phyloP scores from a whole-genome alignment of 2,888 invertebrate species.

The Drosophila macrothrix region DNA sequence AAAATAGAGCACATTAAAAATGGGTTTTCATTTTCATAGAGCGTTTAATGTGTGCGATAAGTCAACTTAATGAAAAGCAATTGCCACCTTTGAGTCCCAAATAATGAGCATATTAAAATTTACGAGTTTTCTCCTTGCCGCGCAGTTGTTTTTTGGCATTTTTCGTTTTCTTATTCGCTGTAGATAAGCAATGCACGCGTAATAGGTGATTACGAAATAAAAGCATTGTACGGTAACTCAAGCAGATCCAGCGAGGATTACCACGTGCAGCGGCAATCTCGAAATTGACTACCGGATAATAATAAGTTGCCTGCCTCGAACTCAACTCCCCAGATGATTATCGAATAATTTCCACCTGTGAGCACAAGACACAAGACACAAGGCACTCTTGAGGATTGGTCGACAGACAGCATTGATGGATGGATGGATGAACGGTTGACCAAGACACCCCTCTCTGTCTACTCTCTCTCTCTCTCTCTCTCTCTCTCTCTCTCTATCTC shows the following conservation, averaged over 20 bases:
- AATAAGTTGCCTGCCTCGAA: slow-evolving; percentile 30
- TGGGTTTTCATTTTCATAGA: background rate
- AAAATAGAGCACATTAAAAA: slow-evolving; percentile 1
- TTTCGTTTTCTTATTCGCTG: slow-evolving; percentile 1
- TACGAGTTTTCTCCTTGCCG: slow-evolving; percentile 32
- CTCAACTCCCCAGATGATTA: slow-evolving; percentile 67
- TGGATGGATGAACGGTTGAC: slow-evolving; percentile 64
- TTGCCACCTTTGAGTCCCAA: slow-evolving; percentile 44
- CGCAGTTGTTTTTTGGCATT: slow-evolving; percentile 20
- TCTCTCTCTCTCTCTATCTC: background rate
- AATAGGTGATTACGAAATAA: slow-evolving; percentile 55
- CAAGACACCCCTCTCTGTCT: slow-evolving; percentile 18
- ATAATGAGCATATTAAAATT: slow-evolving; percentile 37
- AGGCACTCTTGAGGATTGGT: slow-evolving; percentile 40
- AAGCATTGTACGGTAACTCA: slow-evolving; percentile 44
- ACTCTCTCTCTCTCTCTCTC: background rate
- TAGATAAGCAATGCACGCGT: slow-evolving; percentile 41
- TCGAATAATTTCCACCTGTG: slow-evolving; percentile 61
- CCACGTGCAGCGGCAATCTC: slow-evolving; percentile 61
- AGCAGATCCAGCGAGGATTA: slow-evolving; percentile 46
- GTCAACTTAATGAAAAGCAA: slow-evolving; percentile 47
- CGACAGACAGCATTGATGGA: slow-evolving; percentile 53
- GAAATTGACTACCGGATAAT: slow-evolving; percentile 62
- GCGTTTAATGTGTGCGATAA: slow-evolving; percentile 22
- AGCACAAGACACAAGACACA: slow-evolving; percentile 15